Evolutionary conservation across 2,888 invertebrate species (phyloP).

Genomic region (Seira sanloemensis): DNA sequence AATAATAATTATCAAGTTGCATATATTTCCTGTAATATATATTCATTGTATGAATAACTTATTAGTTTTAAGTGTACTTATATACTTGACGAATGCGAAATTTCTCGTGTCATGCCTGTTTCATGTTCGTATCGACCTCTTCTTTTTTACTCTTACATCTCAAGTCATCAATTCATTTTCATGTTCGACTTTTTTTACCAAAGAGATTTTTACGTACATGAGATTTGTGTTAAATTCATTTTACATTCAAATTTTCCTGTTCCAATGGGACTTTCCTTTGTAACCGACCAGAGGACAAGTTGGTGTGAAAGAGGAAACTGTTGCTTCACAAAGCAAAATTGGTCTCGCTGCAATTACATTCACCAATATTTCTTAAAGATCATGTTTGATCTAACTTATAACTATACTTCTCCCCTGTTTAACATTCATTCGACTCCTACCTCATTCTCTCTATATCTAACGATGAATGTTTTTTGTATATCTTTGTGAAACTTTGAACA

Average conservation of each 20-base stretch:
- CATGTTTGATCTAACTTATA: background rate
- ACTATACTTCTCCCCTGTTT: background rate
- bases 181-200: background rate
- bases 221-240: background rate
- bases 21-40: conserved; percentile 41
- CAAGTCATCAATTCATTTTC: background rate
- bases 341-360: background rate
- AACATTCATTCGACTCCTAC: background rate
- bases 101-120: conserved; percentile 48
- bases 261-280: conserved; percentile 4
- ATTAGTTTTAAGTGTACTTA: conserved; percentile 60
- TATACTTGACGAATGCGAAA: conserved; percentile 45
- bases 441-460: background rate
- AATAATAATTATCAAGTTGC: conserved; percentile 62
- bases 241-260: background rate
- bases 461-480: background rate
- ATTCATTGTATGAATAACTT: conserved; percentile 29
- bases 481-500: conserved; percentile 44
- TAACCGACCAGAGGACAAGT: background rate
- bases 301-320: background rate
- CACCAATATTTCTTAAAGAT: background rate
- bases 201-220: conserved; percentile 8
- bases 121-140: conserved; percentile 8
- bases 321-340: background rate
- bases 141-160: background rate